Evolutionary conservation across 2,113 vertebrate species (phyloP), one percentile per base, ranked within the genome.

Genomic region (Thymallus thymallus): DNA sequence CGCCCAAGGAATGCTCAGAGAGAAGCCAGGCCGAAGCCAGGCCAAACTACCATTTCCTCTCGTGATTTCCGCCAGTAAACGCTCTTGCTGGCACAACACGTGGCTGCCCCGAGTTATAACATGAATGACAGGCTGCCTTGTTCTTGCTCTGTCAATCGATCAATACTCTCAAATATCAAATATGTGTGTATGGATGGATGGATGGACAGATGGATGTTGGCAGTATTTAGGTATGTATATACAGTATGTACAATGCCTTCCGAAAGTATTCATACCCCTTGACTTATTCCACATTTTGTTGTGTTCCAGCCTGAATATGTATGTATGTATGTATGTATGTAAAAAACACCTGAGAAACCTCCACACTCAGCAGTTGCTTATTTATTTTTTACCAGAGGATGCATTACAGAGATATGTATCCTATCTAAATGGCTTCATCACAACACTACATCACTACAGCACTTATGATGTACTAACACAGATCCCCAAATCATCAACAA

Each of bases 1-100:
- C 66, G 80, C 32, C 69, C 12, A 64, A 81, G 73, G 67, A 79
- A 78, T 75, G 82, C 85, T 64, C 87, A 89, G 87, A 80, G 77
- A 66, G 78, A 91, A 85, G 67, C 79, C 80, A 77, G 61, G 56
- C 71, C 51, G 61, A 80, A 74, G 45, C 32, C 76, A 78, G 81
- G 84, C 79, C 69, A 80, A 51, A 76, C 68, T 78, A 78, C 82
- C 83, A 69, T 73, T 69, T 30, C 41, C 75, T 73, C 75, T 41
- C 35, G 66, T 20, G 80, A 76, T 84, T 86, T 88, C 84, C 71
- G 23, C 82, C 83, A 35, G 20, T 32, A 26, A 13, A 66, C 9
- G 2, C 23, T 20, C 7, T 29, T 68, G 75, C 68, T 79, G 74
- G 71, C 72, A 30, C 45, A 46, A 46, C 45, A 16, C 7, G 1